Base-by-base conservation (phyloP, 1,140 invertebrate genomes). In the Pteromalus puparum region DNA sequence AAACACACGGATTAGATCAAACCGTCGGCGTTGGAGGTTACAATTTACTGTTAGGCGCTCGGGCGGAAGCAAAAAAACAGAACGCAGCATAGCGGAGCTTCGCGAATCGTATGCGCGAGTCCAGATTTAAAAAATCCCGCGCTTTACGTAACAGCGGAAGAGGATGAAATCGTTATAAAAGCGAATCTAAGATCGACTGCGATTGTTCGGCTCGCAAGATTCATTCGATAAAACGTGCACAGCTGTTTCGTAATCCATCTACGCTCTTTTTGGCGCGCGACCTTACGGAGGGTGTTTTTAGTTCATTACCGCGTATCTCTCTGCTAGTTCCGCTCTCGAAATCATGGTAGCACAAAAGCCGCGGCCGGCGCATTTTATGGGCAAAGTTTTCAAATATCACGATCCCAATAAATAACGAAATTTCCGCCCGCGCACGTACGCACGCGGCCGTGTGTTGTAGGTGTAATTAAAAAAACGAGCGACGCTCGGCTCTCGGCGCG, bases 161-260 rank as follows among this genome's bases (percentile, higher is more conserved):
- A 67, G 61, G 46, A 67, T 74, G 72, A 21, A 38, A 15, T 34
- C 72, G 72, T 74, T 74, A 74, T 74, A 74, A 30, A 77, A 77
- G 75, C 75, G 46, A 26, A 53, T 77, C n/a, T 26, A 48, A 77
- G 46, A 77, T 77, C 75, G 46, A 53, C 42, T 42, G n/a, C 46
- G 75, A 74, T 74, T 74, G 72, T 74, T 42, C 9, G 30, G 26
- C 7, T 70, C 67, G 26, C 30, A 34, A 70, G 67, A 70, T 70
- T 10, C 67, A 18, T 30, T 70, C 5, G 10, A 70, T 15, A 70
- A 26, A 70, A 70, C 26, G 21, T 2, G 24, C 13, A 26, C 13
- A 10, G 0, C 13, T 7, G 73, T 74, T 74, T 74, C 73, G 73
- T 42, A 42, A 74, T 42, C n/a, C n/a, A n/a, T n/a, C 2, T 42